A percentile compares a stretch with the other conserved stretches of the same genome.
These are phyloP conservation scores for Cydia strobilella DNA, from an alignment of 1,140 invertebrate genomes.

Conservation along the genomic window DNA sequence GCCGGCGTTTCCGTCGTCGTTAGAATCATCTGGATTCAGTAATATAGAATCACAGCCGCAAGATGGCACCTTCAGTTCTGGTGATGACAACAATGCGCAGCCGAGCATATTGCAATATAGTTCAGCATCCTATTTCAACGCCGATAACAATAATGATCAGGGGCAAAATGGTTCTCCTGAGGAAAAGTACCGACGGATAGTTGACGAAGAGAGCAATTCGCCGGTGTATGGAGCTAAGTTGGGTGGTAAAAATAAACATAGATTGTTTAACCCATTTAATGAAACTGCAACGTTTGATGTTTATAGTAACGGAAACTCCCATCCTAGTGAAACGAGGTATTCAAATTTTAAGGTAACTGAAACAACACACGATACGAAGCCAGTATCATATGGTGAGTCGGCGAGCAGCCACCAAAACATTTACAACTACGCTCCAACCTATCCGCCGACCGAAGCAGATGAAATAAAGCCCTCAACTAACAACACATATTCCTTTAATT, in stretches of 20 bases:
- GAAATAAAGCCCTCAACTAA: slow-evolving; percentile 39
- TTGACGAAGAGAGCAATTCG: slow-evolving; percentile 46
- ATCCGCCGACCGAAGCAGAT: slow-evolving; percentile 40
- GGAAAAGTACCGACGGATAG: slow-evolving; percentile 37
- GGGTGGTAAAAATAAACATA: slow-evolving; percentile 55
- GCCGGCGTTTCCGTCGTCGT: slow-evolving; percentile 66
- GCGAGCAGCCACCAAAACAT: slow-evolving; percentile 40
- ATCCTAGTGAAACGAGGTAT: slow-evolving; percentile 41
- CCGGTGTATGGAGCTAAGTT: slow-evolving; percentile 69
- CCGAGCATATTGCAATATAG: slow-evolving; percentile 51
- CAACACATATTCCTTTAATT: slow-evolving; percentile 49
- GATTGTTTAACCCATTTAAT: slow-evolving; percentile 49
- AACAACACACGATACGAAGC: slow-evolving; percentile 41
- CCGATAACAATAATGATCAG: slow-evolving; percentile 40
- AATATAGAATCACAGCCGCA: slow-evolving; percentile 46
- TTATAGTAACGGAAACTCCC: slow-evolving; percentile 35
- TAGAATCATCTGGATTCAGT: slow-evolving; percentile 54
- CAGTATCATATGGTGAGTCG: slow-evolving; percentile 39
- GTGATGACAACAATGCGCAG: slow-evolving; percentile 45
- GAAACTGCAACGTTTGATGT: slow-evolving; percentile 47
- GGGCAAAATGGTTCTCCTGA: neutral
- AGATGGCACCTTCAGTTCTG: slow-evolving; percentile 40
- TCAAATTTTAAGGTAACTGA: slow-evolving; percentile 39
- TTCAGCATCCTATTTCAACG: slow-evolving; percentile 53
- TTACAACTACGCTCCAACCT: slow-evolving; percentile 38